phyloP scores from a whole-genome alignment of 1,140 invertebrate species.

The Chironomus striatipennis region DNA sequence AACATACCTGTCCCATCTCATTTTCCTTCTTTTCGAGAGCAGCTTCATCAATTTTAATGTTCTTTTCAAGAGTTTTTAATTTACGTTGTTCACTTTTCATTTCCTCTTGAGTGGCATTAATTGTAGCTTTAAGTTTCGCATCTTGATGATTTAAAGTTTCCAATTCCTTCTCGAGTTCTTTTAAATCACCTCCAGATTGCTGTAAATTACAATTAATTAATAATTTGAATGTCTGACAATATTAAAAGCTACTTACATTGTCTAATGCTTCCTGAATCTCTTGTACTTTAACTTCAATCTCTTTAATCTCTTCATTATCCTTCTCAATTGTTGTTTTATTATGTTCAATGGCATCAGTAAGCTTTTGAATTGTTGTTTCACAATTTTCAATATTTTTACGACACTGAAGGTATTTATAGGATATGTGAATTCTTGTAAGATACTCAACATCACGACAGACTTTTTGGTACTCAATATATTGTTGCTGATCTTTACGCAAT shows the following conservation, averaged over 20 bases:
- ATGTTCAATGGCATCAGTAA: conserved; percentile 32
- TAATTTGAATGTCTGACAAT: not conserved
- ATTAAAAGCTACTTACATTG: conserved; percentile 42
- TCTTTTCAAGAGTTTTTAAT: conserved; percentile 58
- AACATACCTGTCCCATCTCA: conserved; percentile 52
- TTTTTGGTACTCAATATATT: conserved; percentile 85
- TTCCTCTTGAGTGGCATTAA: conserved; percentile 60
- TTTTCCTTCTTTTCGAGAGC: conserved; percentile 54
- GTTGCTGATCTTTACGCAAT: conserved; percentile 73
- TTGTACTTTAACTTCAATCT: conserved; percentile 45
- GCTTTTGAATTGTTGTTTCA: conserved; percentile 32
- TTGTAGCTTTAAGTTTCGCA: conserved; percentile 54
- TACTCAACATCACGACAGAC: conserved; percentile 79
- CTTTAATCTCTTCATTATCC: conserved; percentile 46
- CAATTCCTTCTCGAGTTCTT: conserved; percentile 56
- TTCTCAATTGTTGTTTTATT: conserved; percentile 43
- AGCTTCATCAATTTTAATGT: conserved; percentile 61
- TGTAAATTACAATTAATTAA: conserved; percentile 32
- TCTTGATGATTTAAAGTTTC: conserved; percentile 57
- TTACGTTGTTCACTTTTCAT: conserved; percentile 62
- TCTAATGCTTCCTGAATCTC: conserved; percentile 50
- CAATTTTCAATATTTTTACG: conserved; percentile 31
- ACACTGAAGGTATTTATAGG: conserved; percentile 33
- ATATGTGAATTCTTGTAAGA: conserved; percentile 51
- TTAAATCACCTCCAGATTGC: conserved; percentile 58